A percentile compares a stretch with the other conserved stretches of the same genome.
These are phyloP conservation scores for Calosoma granatense DNA, from an alignment of 1,140 invertebrate genomes.

Conservation along the genomic window DNA sequence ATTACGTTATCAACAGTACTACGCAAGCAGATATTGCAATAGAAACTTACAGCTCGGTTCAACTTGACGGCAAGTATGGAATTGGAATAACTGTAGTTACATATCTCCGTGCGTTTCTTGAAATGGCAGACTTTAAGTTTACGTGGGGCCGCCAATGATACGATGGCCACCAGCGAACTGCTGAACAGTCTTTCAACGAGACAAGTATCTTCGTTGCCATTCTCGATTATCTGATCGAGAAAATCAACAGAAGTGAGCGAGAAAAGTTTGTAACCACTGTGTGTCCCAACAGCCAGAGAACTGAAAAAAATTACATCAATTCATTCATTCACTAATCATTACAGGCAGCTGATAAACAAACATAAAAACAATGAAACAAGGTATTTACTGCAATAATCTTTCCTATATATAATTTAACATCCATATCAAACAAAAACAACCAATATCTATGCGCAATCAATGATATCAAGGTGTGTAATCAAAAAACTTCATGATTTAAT, in stretches of 20 bases:
- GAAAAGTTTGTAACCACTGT: constrained; percentile 79
- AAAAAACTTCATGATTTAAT: too few species aligned
- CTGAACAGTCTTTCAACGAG: constrained; percentile 95
- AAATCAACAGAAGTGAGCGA: constrained; percentile 75
- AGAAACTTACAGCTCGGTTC: constrained; percentile 77
- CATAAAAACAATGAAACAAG: constrained; percentile 15
- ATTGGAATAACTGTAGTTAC: constrained; percentile 93
- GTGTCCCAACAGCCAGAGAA: constrained; percentile 85
- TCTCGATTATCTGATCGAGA: constrained; percentile 80
- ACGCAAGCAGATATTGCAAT: background rate
- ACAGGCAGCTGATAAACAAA: too few species aligned
- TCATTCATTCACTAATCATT: too few species aligned
- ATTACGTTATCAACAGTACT: background rate
- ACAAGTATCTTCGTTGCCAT: constrained; percentile 75
- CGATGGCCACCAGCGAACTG: constrained; percentile 92
- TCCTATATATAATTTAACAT: background rate
- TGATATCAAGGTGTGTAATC: too few species aligned
- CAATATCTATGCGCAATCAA: too few species aligned
- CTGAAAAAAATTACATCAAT: constrained; percentile 41
- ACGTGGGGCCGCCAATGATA: constrained; percentile 81
- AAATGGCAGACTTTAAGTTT: constrained; percentile 96
- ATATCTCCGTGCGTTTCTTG: constrained; percentile 97
- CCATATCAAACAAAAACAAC: too few species aligned
- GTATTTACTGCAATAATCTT: background rate
- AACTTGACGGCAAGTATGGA: constrained; percentile 94